Evolutionary conservation across 1,140 invertebrate genomes (phyloP).

Genomic region (Brachionus paranguensis): DNA sequence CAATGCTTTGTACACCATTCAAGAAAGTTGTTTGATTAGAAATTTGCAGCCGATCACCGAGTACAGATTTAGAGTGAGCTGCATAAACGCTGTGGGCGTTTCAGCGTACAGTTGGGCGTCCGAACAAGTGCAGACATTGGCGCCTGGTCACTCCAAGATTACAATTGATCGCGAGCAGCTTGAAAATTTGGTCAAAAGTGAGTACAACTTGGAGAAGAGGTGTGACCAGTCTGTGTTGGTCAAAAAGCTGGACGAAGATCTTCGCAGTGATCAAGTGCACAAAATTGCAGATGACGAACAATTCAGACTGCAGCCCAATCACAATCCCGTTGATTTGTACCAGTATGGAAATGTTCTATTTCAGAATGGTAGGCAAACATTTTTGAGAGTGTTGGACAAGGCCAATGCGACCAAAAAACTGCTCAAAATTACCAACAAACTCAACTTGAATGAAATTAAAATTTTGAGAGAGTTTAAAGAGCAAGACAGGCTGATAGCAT

Average conservation of each 20-base stretch:
- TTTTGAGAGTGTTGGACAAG: not conserved
- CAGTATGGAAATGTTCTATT: not conserved
- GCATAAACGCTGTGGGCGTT: conserved; percentile 76
- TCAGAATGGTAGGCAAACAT: not conserved
- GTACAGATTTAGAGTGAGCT: conserved; percentile 81
- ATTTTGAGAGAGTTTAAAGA: conserved; percentile 16
- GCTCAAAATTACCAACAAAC: not conserved
- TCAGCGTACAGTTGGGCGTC: conserved; percentile 57
- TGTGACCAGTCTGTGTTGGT: not conserved
- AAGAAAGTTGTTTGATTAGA: conserved; percentile 80
- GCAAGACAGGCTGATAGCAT: not conserved
- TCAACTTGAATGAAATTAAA: not conserved
- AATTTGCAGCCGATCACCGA: conserved; percentile 69
- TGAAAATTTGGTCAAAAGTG: not conserved
- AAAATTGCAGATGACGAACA: not conserved
- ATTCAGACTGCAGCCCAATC: not conserved
- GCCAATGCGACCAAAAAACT: conserved; percentile 2
- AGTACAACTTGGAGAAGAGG: conserved; percentile 17
- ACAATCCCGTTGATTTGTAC: not conserved
- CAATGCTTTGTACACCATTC: conserved; percentile 76
- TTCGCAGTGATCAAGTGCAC: not conserved
- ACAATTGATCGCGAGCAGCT: conserved; percentile 3
- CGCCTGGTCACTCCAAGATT: not conserved
- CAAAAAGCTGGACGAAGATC: not conserved
- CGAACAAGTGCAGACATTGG: conserved; percentile 19